Conservation (phyloP, 2,888 invertebrate species). For the Sepiola atlantica region DNA sequence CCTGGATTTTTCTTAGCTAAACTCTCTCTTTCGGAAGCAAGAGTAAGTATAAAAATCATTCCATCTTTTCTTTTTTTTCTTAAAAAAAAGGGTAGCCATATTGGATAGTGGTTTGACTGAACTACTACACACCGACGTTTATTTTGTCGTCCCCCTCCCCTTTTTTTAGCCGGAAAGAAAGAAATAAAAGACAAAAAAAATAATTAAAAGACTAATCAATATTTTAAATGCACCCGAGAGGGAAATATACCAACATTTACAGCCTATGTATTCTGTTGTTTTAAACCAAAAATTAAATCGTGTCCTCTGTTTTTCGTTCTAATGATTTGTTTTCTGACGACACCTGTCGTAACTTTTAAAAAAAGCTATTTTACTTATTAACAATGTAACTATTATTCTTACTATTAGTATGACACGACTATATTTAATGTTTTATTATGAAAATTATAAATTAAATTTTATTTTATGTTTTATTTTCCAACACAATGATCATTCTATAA, state of each 20-base stretch:
- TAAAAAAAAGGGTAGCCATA: not conserved
- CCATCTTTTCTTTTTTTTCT: not conserved
- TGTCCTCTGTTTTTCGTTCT: not conserved
- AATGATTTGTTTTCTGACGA: not conserved
- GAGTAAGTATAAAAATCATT: conserved; percentile 42
- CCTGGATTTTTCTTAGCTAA: conserved; percentile 43
- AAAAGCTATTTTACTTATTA: not conserved
- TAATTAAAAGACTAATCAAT: not conserved
- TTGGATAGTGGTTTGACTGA: conserved; percentile 23
- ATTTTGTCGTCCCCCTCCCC: not conserved
- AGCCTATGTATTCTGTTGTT: not conserved
- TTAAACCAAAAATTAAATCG: not conserved
- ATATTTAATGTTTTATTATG: not conserved
- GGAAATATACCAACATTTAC: not conserved
- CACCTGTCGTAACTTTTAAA: conserved; percentile 32
- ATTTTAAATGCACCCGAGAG: not conserved
- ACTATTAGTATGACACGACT: not conserved
- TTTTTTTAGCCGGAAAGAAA: not conserved
- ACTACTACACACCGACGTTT: conserved; percentile 32
- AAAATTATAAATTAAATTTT: not conserved
- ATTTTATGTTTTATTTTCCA: not conserved
- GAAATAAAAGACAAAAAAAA: not conserved
- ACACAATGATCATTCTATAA: not conserved
- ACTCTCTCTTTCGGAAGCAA: conserved; percentile 44
- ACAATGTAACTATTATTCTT: not conserved